Conservation (phyloP, 2,797 vertebrate species). For the Xenopus petersii region DNA sequence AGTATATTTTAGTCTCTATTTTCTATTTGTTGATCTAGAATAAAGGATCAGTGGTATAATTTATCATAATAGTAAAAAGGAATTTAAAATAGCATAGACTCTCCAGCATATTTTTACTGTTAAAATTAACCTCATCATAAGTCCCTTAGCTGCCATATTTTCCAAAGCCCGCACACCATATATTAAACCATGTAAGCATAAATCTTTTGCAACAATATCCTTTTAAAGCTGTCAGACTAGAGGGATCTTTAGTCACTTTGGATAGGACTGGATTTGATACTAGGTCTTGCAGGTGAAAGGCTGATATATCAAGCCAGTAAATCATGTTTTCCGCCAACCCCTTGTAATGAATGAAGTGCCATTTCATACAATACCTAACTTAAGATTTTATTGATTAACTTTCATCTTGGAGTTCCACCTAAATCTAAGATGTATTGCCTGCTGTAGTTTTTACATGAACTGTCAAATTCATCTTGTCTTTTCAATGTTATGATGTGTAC, state of each 20-base stretch:
- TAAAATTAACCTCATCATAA: conserved; percentile 34
- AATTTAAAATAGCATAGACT: conserved; percentile 1
- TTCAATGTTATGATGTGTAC: conserved; percentile 70
- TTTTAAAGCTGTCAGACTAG: conserved; percentile 51
- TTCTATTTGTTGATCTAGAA: too few species aligned
- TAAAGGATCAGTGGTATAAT: too few species aligned
- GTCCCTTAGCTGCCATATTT: neutral
- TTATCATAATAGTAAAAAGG: too few species aligned
- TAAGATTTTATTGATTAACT: conserved; percentile 93
- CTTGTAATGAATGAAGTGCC: conserved; percentile 90
- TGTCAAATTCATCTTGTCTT: conserved; percentile 94
- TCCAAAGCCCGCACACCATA: conserved; percentile 12
- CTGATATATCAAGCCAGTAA: conserved; percentile 64
- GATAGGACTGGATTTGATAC: conserved; percentile 61
- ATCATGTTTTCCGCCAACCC: conserved; percentile 66
- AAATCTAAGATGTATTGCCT: conserved; percentile 89
- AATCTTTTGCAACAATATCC: conserved; percentile 49
- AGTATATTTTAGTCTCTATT: too few species aligned
- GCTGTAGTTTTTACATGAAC: conserved; percentile 94
- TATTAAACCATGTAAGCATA: conserved; percentile 27
- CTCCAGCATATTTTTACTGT: neutral
- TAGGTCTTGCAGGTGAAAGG: conserved; percentile 63
- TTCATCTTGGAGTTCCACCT: conserved; percentile 87
- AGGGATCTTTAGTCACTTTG: conserved; percentile 60
- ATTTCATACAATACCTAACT: conserved; percentile 91